Percentiles rank a stretch among this genome's conserved stretches.
phyloP scores from a whole-genome alignment of 1,140 invertebrate species.

The Aphelinus atriplicis region DNA sequence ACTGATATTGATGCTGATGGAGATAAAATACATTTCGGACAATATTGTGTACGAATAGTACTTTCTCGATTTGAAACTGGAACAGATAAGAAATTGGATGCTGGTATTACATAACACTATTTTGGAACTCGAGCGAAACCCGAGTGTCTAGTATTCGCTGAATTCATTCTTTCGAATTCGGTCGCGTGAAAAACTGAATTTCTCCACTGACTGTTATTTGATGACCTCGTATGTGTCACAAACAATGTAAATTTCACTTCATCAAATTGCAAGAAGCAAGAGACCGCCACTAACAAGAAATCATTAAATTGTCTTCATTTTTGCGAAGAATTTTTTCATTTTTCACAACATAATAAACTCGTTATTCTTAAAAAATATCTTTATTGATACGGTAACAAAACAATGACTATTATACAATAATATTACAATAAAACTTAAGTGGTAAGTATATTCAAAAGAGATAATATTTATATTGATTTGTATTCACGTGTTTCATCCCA shows the following conservation, averaged over 20 bases:
- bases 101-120: constrained; percentile 19
- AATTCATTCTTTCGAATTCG: constrained; percentile 3
- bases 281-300: no score
- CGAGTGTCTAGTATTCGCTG: constrained; percentile 1
- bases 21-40: no score
- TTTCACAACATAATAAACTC: not conserved
- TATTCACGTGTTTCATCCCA: not conserved
- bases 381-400: constrained; percentile 38
- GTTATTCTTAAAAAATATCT: constrained; percentile 27
- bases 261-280: no score
- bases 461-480: not conserved
- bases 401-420: constrained; percentile 31
- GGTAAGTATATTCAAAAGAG: constrained; percentile 17
- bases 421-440: constrained; percentile 20
- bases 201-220: not conserved
- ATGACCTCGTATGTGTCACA: constrained; percentile 4
- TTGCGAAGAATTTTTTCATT: no score
- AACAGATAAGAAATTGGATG: not conserved
- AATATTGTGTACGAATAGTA: no score
- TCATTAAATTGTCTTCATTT: no score
- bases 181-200: constrained; percentile 18
- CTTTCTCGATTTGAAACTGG: no score
- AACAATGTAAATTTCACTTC: no score
- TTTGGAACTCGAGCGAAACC: constrained; percentile 11
- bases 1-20: no score